Conservation (phyloP, 2,113 vertebrate species). For the Actinemys pallida region DNA sequence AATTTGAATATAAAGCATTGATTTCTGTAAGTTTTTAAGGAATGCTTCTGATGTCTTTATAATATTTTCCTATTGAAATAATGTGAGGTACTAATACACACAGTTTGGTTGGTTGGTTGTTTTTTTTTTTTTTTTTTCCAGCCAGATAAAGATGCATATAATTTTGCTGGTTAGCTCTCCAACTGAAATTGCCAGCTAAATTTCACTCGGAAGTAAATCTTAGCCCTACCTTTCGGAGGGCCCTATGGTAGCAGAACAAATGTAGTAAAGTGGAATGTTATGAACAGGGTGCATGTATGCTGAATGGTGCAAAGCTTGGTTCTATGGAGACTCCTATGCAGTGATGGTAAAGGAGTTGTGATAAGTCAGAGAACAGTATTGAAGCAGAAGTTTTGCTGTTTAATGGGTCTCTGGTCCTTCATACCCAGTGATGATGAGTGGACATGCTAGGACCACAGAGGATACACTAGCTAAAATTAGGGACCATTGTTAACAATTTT, state of each 20-base stretch:
- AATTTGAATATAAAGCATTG: neutral
- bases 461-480: neutral
- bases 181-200: neutral
- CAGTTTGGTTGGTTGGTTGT: too few relatives aligned
- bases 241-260: neutral
- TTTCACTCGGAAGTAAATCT: neutral
- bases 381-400: neutral
- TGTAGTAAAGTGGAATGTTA: neutral
- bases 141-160: neutral
- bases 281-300: neutral
- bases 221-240: neutral
- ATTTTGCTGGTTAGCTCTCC: neutral
- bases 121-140: neutral
- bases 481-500: neutral
- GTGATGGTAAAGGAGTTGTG: neutral
- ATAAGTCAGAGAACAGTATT: neutral
- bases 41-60: neutral
- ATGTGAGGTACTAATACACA: neutral
- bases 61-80: neutral
- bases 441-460: neutral
- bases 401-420: neutral
- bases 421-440: rapidly evolving
- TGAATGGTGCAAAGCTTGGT: neutral
- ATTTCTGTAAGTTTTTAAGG: neutral
- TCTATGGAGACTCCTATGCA: neutral